Percentiles rank a stretch among this genome's conserved stretches.
Evolutionary conservation across 1,140 invertebrate genomes (phyloP).

Genomic region (Brachionus koreanus): DNA sequence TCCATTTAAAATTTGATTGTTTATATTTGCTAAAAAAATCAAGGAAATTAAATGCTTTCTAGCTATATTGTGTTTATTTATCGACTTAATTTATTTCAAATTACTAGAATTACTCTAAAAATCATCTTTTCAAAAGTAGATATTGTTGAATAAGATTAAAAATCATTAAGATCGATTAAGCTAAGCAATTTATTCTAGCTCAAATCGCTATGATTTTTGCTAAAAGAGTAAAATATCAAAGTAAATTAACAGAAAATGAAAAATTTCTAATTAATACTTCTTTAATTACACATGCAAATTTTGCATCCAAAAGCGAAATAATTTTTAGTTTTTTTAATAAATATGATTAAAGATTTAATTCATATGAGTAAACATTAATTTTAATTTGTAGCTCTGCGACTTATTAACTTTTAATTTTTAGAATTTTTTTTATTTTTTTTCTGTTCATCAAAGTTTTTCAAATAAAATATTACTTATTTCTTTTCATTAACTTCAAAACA

Average conservation of each 20-base stretch:
- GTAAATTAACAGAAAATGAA: background rate
- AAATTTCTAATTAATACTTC: background rate
- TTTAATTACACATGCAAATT: background rate
- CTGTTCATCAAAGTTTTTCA: no score
- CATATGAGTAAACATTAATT: background rate
- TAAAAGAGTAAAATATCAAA: background rate
- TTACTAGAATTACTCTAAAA: background rate
- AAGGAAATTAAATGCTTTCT: background rate
- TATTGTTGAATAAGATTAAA: background rate
- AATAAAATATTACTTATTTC: background rate
- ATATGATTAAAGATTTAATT: background rate
- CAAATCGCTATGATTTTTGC: background rate
- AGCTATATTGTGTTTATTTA: background rate
- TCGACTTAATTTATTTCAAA: background rate
- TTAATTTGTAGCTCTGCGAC: background rate
- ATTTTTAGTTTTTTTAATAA: background rate
- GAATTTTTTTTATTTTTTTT: background rate
- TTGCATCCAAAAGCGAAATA: background rate
- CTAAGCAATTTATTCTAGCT: background rate
- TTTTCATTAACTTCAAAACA: background rate
- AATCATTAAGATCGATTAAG: background rate
- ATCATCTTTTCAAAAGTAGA: background rate
- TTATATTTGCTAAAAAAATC: background rate
- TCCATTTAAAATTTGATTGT: background rate
- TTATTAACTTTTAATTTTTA: background rate